Conservation (phyloP, 2,797 vertebrate genomes). For the Enteromius treurensis region DNA sequence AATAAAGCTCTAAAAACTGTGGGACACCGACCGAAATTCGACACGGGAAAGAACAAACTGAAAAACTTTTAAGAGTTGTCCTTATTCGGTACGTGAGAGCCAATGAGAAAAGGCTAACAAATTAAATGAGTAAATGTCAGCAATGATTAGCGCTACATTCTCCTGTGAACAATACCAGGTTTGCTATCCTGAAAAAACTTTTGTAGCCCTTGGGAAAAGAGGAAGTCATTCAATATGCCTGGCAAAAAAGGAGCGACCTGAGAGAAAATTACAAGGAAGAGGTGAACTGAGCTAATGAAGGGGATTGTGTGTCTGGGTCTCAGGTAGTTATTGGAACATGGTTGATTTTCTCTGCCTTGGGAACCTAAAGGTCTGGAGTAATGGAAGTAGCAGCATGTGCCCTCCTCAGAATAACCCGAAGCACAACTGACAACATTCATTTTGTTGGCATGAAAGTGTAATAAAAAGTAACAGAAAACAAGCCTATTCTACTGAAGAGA, state of each 20-base stretch:
- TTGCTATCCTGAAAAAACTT: constrained; percentile 46
- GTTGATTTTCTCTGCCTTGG: constrained; percentile 51
- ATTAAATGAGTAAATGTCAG: constrained; percentile 57
- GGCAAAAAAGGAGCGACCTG: constrained; percentile 50
- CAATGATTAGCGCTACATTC: constrained; percentile 56
- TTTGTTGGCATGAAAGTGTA: constrained; percentile 12
- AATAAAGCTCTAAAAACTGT: constrained; percentile 45
- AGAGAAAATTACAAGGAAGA: constrained; percentile 60
- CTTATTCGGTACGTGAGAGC: constrained; percentile 8
- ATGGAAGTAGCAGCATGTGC: constrained; percentile 36
- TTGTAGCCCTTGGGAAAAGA: constrained; percentile 39
- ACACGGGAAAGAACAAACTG: constrained; percentile 42
- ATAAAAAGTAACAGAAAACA: background rate
- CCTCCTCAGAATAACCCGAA: constrained; percentile 20
- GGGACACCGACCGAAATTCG: constrained; percentile 48
- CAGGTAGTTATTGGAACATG: constrained; percentile 52
- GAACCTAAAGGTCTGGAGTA: constrained; percentile 50
- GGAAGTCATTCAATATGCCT: constrained; percentile 61
- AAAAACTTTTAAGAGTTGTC: constrained; percentile 45
- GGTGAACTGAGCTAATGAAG: constrained; percentile 60
- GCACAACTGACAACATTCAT: constrained; percentile 6
- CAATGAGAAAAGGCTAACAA: constrained; percentile 37
- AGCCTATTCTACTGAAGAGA: background rate
- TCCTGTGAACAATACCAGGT: constrained; percentile 50
- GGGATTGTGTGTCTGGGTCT: constrained; percentile 57